phyloP scores from a whole-genome alignment of 2,113 vertebrate genomes.

The Stegastes partitus region DNA sequence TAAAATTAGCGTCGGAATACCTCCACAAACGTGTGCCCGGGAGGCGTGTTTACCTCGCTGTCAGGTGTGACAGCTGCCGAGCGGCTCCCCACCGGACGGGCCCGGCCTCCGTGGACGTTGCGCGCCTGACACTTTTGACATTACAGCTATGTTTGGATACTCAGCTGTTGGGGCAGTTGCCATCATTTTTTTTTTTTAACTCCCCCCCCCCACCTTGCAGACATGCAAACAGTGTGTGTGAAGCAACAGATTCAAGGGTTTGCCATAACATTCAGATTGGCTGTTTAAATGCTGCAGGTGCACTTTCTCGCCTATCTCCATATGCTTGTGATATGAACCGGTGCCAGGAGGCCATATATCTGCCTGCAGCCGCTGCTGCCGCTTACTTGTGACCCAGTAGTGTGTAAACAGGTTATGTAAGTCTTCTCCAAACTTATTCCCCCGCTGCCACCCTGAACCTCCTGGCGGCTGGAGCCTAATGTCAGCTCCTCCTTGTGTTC shows the following conservation, averaged over 20 bases:
- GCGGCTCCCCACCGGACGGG: constrained; percentile 25
- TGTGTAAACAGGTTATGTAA: constrained; percentile 74
- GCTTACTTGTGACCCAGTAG: constrained; percentile 33
- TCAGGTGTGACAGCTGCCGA: constrained; percentile 69
- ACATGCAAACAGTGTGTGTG: not conserved
- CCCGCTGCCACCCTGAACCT: not conserved
- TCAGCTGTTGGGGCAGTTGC: constrained; percentile 43
- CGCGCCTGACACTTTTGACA: constrained; percentile 62
- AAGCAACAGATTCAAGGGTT: not conserved
- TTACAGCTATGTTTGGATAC: constrained; percentile 62
- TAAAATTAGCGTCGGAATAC: too few species aligned
- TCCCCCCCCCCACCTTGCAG: too few species aligned
- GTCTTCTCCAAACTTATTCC: constrained; percentile 50
- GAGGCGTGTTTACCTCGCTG: constrained; percentile 39
- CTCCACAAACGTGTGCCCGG: not conserved
- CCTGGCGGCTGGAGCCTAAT: not conserved
- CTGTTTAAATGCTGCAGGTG: not conserved
- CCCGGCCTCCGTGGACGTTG: not conserved
- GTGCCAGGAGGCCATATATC: constrained; percentile 23
- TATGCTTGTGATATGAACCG: constrained; percentile 3
- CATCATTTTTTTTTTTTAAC: not conserved
- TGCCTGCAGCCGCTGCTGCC: constrained; percentile 1
- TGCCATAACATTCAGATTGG: not conserved
- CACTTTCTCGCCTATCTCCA: not conserved
- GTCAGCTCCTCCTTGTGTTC: not conserved